Base-by-base conservation (phyloP, 92 coral and sea anemone genomes). In the Nematostella vectensis region DNA sequence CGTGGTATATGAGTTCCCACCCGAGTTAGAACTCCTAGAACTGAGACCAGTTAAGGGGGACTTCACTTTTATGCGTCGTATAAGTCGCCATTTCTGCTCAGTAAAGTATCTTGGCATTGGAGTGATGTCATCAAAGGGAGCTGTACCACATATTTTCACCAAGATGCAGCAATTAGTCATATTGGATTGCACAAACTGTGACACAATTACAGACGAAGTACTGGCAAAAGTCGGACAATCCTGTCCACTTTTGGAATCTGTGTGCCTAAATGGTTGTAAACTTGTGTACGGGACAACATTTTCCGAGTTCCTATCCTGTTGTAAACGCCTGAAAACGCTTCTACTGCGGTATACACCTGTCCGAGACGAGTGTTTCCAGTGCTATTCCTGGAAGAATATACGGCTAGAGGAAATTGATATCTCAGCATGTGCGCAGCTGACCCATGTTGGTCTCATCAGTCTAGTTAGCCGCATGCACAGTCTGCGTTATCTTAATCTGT, bases 151-250 rank as follows among this genome's bases (percentile, higher is more conserved):
- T 23, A 61, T 93, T 59, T 93, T 93, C 49, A 85, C 86, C 50
- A 93, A 93, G 59, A 88, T 93, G 85, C 93, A 86, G 57, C 72
- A 81, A 28, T 65, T 93, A 48, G 83, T 83, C 13, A 93, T 93
- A 22, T 79, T 93, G 24, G 99, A 93, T 58, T 93, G 99, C 51
- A 93, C 99, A 8, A 93, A 93, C 72, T 93, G 99, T 48, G 99
- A 93, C 33, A 80, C 89, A 20, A 82, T 93, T 48, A 93, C 87
- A n/a, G 99, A 93, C 38, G 99, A 93, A 3, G 94, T 82, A 28
- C 68, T 93, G 22, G 57, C 86, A 33, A 93, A 88, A 74, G 82
- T 93, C 18, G 93, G 87, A 13, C 88, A 87, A 67, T 77, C 80
- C 68, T 93, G 99, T 57, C 93, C 95, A 37, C 68, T 77, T 1